Conservation (phyloP, 2,797 vertebrate species). For the Psittacula echo region DNA sequence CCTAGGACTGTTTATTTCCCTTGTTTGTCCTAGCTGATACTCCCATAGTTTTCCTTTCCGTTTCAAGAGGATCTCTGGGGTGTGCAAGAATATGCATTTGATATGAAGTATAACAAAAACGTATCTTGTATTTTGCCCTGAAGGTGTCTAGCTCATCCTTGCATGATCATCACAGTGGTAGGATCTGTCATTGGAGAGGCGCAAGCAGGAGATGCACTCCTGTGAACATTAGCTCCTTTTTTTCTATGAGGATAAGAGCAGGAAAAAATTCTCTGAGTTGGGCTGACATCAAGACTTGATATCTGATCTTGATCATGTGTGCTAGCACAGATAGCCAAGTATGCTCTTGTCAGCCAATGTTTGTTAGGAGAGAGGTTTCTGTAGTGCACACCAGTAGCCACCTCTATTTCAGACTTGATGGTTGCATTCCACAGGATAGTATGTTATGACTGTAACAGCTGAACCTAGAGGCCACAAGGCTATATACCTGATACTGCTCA, state of each 20-base stretch:
- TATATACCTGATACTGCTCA: background rate
- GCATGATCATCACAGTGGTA: fast-evolving
- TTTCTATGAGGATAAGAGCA: background rate
- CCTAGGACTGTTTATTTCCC: background rate
- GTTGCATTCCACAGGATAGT: background rate
- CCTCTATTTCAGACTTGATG: background rate
- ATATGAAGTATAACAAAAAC: background rate
- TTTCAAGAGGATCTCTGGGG: background rate
- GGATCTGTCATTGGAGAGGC: background rate
- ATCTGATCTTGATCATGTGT: background rate
- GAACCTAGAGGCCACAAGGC: background rate
- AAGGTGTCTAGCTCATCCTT: background rate
- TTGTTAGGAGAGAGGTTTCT: background rate
- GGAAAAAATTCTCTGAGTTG: background rate
- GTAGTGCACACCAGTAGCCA: background rate
- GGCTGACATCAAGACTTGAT: background rate
- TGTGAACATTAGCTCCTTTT: background rate
- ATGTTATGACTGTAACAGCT: background rate
- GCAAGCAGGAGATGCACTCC: background rate
- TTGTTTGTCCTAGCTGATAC: background rate
- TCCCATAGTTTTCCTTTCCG: background rate
- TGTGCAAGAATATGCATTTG: background rate
- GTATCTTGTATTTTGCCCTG: background rate
- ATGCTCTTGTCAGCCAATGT: background rate
- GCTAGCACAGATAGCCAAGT: background rate